A percentile compares a stretch with the other conserved stretches of the same genome.
These are phyloP conservation scores for Pantherophis guttatus DNA, from an alignment of 2,113 vertebrate genomes.

Conservation along the genomic window DNA sequence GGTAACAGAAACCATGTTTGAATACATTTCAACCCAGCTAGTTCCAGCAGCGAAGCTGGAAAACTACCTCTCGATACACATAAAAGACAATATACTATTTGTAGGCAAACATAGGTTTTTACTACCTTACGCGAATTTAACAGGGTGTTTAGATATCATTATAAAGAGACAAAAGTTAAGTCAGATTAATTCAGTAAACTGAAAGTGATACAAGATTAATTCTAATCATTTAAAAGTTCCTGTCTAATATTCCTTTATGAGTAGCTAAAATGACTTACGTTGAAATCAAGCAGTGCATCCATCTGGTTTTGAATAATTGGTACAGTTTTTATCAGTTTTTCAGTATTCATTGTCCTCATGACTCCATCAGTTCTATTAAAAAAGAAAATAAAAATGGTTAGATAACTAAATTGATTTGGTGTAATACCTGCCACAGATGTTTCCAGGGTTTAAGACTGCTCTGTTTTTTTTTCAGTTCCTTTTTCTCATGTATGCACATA, in stretches of 20 bases:
- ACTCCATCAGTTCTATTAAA: conserved; percentile 88
- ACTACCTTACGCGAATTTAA: neutral
- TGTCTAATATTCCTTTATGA: neutral
- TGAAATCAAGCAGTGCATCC: conserved; percentile 94
- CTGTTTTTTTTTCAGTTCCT: neutral
- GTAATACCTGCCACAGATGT: neutral
- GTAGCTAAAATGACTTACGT: conserved; percentile 74
- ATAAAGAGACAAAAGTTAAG: neutral
- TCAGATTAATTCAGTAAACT: neutral
- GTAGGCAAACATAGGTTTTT: neutral
- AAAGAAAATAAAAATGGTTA: conserved; percentile 26
- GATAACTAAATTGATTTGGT: conserved; percentile 4
- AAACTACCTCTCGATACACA: neutral
- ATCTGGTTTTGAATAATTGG: conserved; percentile 92
- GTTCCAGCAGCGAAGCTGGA: no score
- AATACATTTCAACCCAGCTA: neutral
- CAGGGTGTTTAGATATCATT: neutral
- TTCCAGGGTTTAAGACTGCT: neutral
- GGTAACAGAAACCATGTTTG: neutral
- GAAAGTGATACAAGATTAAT: neutral
- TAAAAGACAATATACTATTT: neutral
- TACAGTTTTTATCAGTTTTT: conserved; percentile 92
- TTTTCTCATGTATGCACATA: neutral
- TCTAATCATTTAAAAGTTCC: neutral
- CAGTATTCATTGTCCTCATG: conserved; percentile 98